Evolutionary conservation across 2,888 invertebrate species (phyloP).

Genomic region (Morpho achilles): DNA sequence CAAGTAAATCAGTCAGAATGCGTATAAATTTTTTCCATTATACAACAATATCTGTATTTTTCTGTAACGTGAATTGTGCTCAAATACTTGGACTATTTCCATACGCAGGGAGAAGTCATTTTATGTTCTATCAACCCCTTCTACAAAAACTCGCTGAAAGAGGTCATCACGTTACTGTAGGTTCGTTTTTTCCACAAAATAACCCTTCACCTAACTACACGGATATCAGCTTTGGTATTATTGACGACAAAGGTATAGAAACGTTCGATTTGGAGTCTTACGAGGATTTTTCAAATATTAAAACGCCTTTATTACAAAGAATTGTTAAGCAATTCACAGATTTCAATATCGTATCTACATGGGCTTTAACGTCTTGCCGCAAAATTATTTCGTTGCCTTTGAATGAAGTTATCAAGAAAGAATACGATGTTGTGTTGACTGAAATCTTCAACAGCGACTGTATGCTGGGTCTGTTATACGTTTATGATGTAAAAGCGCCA

Average conservation of each 20-base stretch:
- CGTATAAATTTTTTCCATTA: too few species aligned
- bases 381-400: conserved; percentile 47
- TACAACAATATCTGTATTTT: too few species aligned
- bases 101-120: conserved; percentile 81
- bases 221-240: conserved; percentile 59
- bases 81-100: conserved; percentile 63
- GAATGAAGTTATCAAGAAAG: conserved; percentile 49
- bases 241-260: conserved; percentile 54
- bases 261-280: conserved; percentile 47
- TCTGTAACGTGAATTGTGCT: conserved; percentile 43
- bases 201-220: conserved; percentile 67
- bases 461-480: conserved; percentile 78
- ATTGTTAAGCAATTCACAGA: not conserved
- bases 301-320: not conserved
- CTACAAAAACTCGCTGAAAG: conserved; percentile 72
- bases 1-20: too few species aligned
- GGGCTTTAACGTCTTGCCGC: conserved; percentile 29
- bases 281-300: conserved; percentile 38
- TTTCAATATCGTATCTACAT: not conserved
- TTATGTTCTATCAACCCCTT: conserved; percentile 79
- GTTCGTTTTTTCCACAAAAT: conserved; percentile 78
- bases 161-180: conserved; percentile 81
- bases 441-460: conserved; percentile 84
- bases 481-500: conserved; percentile 74
- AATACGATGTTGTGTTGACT: conserved; percentile 81